These are phyloP conservation scores for Colostygia pectinataria DNA, from an alignment of 2,888 invertebrate genomes.

Conservation along the genomic window DNA sequence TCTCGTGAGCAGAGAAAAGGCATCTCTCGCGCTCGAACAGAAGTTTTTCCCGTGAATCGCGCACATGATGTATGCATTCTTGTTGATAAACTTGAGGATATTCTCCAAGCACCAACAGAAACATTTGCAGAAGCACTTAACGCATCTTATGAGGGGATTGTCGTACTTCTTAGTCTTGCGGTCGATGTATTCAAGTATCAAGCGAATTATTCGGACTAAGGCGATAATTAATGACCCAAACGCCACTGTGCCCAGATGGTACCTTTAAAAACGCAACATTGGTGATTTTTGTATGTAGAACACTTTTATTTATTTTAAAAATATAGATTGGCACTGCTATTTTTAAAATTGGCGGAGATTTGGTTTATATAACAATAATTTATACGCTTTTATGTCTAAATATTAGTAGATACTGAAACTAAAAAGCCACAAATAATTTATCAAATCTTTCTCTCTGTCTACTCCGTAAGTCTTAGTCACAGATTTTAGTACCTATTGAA, in stretches of 20 bases:
- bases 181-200: conserved; percentile 92
- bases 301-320: too few species aligned
- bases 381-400: too few species aligned
- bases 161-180: conserved; percentile 92
- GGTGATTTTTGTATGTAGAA: too few species aligned
- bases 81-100: conserved; percentile 92
- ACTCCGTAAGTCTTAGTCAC: too few species aligned
- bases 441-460: too few species aligned
- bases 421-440: too few species aligned
- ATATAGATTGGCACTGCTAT: too few species aligned
- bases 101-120: conserved; percentile 94
- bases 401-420: too few species aligned
- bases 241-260: conserved; percentile 95
- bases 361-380: too few species aligned
- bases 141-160: conserved; percentile 85
- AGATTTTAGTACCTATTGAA: too few species aligned
- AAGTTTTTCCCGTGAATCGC: conserved; percentile 97
- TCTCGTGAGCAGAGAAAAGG: conserved; percentile 93
- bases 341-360: too few species aligned
- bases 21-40: conserved; percentile 93
- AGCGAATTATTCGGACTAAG: conserved; percentile 93
- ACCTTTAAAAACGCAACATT: conserved; percentile 83
- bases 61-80: conserved; percentile 97
- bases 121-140: conserved; percentile 90
- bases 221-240: conserved; percentile 96